Evolutionary conservation across 2,797 vertebrate species (phyloP).

Genomic region (Poeciliopsis presidionis): DNA sequence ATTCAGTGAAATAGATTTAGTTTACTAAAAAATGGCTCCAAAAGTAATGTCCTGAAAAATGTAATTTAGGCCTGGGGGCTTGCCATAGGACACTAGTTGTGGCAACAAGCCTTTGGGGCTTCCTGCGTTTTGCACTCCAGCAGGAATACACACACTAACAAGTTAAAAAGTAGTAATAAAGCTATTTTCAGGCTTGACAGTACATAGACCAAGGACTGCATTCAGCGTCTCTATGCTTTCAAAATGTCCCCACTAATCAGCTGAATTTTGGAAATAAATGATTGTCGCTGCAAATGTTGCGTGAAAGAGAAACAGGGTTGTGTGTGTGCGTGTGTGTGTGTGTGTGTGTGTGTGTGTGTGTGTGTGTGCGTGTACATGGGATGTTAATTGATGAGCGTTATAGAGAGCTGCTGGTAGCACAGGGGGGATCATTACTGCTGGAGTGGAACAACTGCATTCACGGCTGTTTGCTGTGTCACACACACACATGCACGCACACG

Average conservation of each 20-base stretch:
- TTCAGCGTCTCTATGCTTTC: slow-evolving; percentile 58
- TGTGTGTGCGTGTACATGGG: slow-evolving; percentile 38
- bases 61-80: slow-evolving; percentile 68
- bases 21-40: slow-evolving; percentile 55
- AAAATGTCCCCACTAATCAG: slow-evolving; percentile 82
- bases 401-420: slow-evolving; percentile 82
- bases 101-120: slow-evolving; percentile 53
- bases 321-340: slow-evolving; percentile 24
- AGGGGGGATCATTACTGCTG: slow-evolving; percentile 83
- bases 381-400: slow-evolving; percentile 88
- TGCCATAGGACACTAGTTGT: slow-evolving; percentile 64
- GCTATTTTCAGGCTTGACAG: slow-evolving; percentile 72
- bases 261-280: slow-evolving; percentile 82
- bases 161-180: slow-evolving; percentile 64
- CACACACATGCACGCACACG: slow-evolving; percentile 42
- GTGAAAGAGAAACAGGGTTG: slow-evolving; percentile 76
- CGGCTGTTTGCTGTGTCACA: slow-evolving; percentile 79
- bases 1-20: slow-evolving; percentile 62
- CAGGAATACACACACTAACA: slow-evolving; percentile 42
- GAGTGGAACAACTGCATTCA: slow-evolving; percentile 85
- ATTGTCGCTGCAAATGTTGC: slow-evolving; percentile 83
- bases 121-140: slow-evolving; percentile 34
- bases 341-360: not conserved
- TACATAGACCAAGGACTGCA: slow-evolving; percentile 43
- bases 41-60: slow-evolving; percentile 47